Percentiles rank a stretch among this genome's conserved stretches.
Conservation (phyloP, 2,888 invertebrate species). For the Nephrocerus scutellatus region DNA sequence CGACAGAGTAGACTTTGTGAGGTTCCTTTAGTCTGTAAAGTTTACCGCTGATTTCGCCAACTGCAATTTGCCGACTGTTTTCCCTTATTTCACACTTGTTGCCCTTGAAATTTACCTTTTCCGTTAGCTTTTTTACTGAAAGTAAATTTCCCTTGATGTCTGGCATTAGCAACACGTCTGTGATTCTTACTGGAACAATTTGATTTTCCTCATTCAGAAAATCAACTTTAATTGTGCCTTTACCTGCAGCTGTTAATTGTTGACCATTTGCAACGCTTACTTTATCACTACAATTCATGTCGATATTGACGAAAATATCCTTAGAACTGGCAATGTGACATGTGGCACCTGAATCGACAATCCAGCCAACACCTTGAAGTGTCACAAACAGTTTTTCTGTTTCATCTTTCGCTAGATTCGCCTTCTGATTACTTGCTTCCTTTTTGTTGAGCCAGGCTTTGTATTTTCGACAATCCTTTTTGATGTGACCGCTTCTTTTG, state of each 20-base stretch:
- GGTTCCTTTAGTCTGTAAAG: too few relatives aligned
- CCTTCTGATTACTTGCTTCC: conserved; percentile 9
- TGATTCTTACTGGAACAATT: neutral
- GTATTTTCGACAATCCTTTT: conserved; percentile 18
- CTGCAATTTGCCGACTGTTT: too few relatives aligned
- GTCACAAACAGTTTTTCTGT: conserved; percentile 9
- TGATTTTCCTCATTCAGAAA: conserved; percentile 10
- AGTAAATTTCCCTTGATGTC: conserved; percentile 16
- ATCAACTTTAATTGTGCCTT: conserved; percentile 10
- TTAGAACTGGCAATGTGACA: conserved; percentile 16
- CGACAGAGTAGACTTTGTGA: too few relatives aligned
- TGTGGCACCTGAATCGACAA: conserved; percentile 22
- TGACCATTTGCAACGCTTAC: conserved; percentile 18
- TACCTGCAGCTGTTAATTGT: conserved; percentile 12
- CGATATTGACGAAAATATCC: conserved; percentile 10
- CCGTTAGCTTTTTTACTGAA: too few relatives aligned
- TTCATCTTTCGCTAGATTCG: conserved; percentile 8
- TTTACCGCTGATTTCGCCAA: too few relatives aligned
- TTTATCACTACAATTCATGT: conserved; percentile 7
- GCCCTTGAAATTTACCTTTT: too few relatives aligned
- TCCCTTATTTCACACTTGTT: too few relatives aligned
- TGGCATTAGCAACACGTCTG: conserved; percentile 19
- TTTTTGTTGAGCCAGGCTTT: conserved; percentile 13
- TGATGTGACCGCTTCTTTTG: conserved; percentile 14
- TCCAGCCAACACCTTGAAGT: conserved; percentile 14